phyloP scores from a whole-genome alignment of 2,888 invertebrate species.

The Ectobius pallidus region DNA sequence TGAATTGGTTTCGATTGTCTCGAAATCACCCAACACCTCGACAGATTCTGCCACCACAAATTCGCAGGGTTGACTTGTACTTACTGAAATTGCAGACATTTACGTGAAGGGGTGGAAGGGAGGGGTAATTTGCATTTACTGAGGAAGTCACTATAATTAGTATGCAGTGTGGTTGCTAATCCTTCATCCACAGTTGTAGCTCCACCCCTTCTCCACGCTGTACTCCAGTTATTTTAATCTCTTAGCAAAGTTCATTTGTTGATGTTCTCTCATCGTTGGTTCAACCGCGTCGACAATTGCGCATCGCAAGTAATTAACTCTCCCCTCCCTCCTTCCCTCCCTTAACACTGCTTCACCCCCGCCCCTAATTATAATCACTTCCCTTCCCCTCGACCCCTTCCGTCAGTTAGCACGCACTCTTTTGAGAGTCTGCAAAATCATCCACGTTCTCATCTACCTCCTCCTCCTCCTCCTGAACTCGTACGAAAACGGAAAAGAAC shows the following conservation, averaged over 20 bases:
- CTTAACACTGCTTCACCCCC: background rate
- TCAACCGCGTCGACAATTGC: slow-evolving; percentile 38
- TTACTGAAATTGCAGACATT: too few relatives aligned
- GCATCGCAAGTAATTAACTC: slow-evolving; percentile 38
- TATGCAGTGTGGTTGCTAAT: too few relatives aligned
- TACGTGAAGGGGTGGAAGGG: too few relatives aligned
- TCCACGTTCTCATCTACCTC: background rate
- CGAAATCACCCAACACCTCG: too few relatives aligned
- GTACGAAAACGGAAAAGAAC: slow-evolving; percentile 31
- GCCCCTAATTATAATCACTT: slow-evolving; percentile 31
- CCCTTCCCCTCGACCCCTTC: background rate
- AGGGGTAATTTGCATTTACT: too few relatives aligned
- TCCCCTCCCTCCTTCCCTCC: slow-evolving; percentile 24
- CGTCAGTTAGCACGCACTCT: slow-evolving; percentile 31
- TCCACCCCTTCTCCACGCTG: background rate
- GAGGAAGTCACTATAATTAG: too few relatives aligned
- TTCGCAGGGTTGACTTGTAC: too few relatives aligned
- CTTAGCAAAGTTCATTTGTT: slow-evolving; percentile 30
- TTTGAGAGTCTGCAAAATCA: slow-evolving; percentile 12
- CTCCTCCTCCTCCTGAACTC: background rate
- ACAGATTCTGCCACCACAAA: too few relatives aligned
- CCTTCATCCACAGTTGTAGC: too few relatives aligned
- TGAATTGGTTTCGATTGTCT: too few relatives aligned
- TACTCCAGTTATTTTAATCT: slow-evolving; percentile 11
- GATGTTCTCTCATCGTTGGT: slow-evolving; percentile 19